A percentile compares a stretch with the other conserved stretches of the same genome.
phyloP scores from a whole-genome alignment of 2,888 invertebrate genomes.

The Agrotis ipsilon region DNA sequence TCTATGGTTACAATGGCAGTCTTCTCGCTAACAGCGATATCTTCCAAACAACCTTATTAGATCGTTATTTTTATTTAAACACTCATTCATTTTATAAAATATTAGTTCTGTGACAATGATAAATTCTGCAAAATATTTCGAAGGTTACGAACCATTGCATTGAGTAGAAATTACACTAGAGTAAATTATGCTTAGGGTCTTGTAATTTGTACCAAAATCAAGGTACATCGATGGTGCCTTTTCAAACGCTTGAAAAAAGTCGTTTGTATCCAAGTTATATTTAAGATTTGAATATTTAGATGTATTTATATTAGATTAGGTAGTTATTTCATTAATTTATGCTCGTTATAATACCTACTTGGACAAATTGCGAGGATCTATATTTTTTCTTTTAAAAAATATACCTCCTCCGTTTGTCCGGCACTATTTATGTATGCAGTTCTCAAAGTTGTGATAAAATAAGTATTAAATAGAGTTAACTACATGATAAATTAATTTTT shows the following conservation, averaged over 20 bases:
- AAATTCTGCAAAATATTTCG: background rate
- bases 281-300: conserved; percentile 43
- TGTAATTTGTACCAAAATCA: conserved; percentile 16
- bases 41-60: too few relatives aligned
- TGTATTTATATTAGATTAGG: conserved; percentile 22
- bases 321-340: conserved; percentile 52
- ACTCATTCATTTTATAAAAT: background rate
- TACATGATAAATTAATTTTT: conserved; percentile 55
- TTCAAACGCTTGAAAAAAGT: conserved; percentile 20
- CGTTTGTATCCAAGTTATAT: conserved; percentile 14
- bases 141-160: conserved; percentile 8
- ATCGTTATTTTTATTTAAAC: too few relatives aligned
- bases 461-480: conserved; percentile 68
- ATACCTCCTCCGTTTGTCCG: conserved; percentile 88
- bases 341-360: conserved; percentile 50
- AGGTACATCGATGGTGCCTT: conserved; percentile 30
- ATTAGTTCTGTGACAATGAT: background rate
- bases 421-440: conserved; percentile 64
- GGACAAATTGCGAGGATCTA: conserved; percentile 88
- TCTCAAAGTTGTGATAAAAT: conserved; percentile 81
- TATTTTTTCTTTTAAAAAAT: conserved; percentile 85
- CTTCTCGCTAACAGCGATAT: too few relatives aligned
- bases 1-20: too few relatives aligned
- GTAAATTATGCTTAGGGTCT: background rate
- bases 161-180: background rate